Base-by-base conservation (phyloP, 2,888 invertebrate species). In the Sarcophaga carnaria region DNA sequence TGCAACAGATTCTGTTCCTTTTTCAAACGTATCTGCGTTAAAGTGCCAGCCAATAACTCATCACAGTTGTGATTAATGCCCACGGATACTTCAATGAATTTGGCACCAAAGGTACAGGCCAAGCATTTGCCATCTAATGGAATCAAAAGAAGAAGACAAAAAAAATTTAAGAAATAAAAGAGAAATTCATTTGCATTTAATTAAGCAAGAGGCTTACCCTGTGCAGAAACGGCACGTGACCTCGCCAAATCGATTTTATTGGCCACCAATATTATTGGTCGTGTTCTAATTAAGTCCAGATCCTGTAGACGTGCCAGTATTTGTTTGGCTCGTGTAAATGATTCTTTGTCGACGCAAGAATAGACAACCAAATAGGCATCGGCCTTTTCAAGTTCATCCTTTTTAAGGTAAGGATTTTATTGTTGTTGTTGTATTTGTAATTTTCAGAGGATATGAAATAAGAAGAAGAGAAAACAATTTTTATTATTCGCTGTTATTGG, bases 21-120 rank as follows among this genome's bases (percentile, higher is more conserved):
- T 93, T 97, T 97, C 89, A 98, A 95, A 76, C 98, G 95, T 90
- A 98, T 98, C 94, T 98, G 98, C 90, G 97, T 97, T 87, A 99
- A 95, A 82, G 98, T 96, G 1, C 99, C 99, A 37, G 98, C 98
- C 66, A 99, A 95, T 0, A 99, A 95, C 91, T 99, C 98, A 94
- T 99, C 99, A 47, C 99, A 98, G 93, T 98, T 98, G 95, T 99
- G 98, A 94, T 98, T 99, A 91, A 99, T 97, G 17, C 98, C 99
- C 17, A 98, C 98, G 0, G 99, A 99, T 22, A 98, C 97, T 94
- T 99, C 99, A 89, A 98, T 97, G 94, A 98, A 98, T 93, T 99
- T 99, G 80, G 97, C 96, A 89, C 97, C 96, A 94, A 97, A 97
- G 3, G 97, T 97, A 93, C 97, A 97, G 10, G 98, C 98, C 89